These are phyloP conservation scores for Hemiprocne comata DNA, from an alignment of 2,113 vertebrate genomes.

Conservation along the genomic window DNA sequence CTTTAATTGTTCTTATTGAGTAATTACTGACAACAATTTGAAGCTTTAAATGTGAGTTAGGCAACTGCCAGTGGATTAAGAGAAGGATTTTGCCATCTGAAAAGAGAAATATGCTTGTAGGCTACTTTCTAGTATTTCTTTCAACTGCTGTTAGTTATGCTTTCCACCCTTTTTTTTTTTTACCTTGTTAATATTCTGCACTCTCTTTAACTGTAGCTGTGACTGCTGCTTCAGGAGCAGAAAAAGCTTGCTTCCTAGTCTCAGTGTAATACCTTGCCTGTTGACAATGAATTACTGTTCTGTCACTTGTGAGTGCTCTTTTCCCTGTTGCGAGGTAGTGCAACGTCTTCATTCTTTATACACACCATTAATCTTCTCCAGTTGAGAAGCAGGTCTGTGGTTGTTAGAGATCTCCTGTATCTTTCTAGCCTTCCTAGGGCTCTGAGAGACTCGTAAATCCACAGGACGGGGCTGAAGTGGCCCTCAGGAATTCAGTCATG, in stretches of 20 bases:
- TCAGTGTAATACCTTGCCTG: neutral
- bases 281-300: neutral
- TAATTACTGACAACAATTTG: neutral
- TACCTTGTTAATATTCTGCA: neutral
- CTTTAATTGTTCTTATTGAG: neutral
- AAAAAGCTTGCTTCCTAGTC: neutral
- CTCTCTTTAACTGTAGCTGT: neutral
- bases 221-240: neutral
- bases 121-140: neutral
- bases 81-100: neutral
- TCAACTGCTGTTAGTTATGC: neutral
- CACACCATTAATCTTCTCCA: neutral
- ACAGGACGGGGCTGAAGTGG: neutral
- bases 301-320: neutral
- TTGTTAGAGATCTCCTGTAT: neutral
- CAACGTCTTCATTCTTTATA: neutral
- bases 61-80: neutral
- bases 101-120: neutral
- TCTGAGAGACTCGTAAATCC: neutral
- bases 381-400: neutral
- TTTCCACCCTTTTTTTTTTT: neutral
- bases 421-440: neutral
- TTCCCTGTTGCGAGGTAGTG: neutral
- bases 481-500: accelerated
- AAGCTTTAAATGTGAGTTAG: neutral